phyloP scores from a whole-genome alignment of 2,797 vertebrate species.

The Halcyon chelicuti region DNA sequence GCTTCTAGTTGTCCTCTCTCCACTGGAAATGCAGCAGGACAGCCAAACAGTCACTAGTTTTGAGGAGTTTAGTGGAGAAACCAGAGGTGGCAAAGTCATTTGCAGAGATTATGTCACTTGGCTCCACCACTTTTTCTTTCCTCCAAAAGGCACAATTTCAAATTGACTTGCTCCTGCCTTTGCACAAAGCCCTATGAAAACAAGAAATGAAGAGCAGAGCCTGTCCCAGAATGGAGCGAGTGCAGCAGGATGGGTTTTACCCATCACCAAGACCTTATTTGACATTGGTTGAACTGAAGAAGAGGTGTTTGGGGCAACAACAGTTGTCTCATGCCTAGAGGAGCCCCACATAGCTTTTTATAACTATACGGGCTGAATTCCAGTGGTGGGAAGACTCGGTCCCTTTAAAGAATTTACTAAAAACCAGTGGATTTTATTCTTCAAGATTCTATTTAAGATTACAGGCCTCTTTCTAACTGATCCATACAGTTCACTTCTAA shows the following conservation, averaged over 20 bases:
- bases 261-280: background rate
- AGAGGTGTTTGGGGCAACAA: background rate
- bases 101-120: background rate
- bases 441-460: background rate
- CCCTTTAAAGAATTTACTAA: background rate
- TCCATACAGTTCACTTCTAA: background rate
- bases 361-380: background rate
- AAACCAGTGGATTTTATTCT: background rate
- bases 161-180: background rate
- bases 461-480: background rate
- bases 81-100: background rate
- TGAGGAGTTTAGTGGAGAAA: background rate
- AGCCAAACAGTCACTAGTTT: background rate
- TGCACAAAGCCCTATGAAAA: background rate
- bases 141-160: background rate
- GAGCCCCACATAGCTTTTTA: background rate
- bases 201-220: background rate
- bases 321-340: background rate
- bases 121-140: background rate
- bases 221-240: fast-evolving
- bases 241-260: background rate
- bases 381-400: no score
- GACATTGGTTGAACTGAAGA: background rate
- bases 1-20: background rate
- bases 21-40: background rate